These are phyloP conservation scores for Cichlasoma orientale DNA, from an alignment of 2,797 vertebrate genomes.

Conservation along the genomic window DNA sequence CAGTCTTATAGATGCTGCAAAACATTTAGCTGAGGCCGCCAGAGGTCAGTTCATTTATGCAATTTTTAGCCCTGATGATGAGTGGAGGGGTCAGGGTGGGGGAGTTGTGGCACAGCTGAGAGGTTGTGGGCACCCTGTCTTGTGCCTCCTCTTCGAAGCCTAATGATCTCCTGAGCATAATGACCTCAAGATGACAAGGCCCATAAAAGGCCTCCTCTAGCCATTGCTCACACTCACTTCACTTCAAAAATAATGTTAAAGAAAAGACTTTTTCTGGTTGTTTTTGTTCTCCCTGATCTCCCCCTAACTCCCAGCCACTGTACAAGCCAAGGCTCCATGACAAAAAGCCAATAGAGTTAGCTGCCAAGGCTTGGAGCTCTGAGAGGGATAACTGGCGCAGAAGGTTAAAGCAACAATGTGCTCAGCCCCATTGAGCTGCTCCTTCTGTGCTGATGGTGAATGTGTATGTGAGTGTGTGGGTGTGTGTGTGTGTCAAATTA, in stretches of 20 bases:
- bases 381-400: slow-evolving; percentile 82
- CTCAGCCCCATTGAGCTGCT: slow-evolving; percentile 75
- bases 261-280: slow-evolving; percentile 64
- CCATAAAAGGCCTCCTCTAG: slow-evolving; percentile 60
- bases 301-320: slow-evolving; percentile 51
- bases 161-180: slow-evolving; percentile 76
- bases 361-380: slow-evolving; percentile 77
- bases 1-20: slow-evolving; percentile 19
- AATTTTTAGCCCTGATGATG: slow-evolving; percentile 31
- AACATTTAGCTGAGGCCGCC: slow-evolving; percentile 33
- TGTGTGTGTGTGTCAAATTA: slow-evolving; percentile 37
- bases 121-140: slow-evolving; percentile 50
- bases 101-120: slow-evolving; percentile 39
- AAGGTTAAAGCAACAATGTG: slow-evolving; percentile 85
- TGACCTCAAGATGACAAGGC: slow-evolving; percentile 54
- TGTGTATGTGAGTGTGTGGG: slow-evolving; percentile 40
- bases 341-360: slow-evolving; percentile 81
- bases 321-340: slow-evolving; percentile 74
- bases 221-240: slow-evolving; percentile 63
- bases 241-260: slow-evolving; percentile 72
- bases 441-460: slow-evolving; percentile 66
- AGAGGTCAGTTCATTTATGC: slow-evolving; percentile 69
- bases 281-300: slow-evolving; percentile 71
- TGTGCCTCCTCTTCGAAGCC: slow-evolving; percentile 71
- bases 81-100: slow-evolving; percentile 20